Evolutionary conservation across 1,140 invertebrate species (phyloP), one percentile per base, ranked within the genome.

Genomic region (Eupristina koningsbergeri): DNA sequence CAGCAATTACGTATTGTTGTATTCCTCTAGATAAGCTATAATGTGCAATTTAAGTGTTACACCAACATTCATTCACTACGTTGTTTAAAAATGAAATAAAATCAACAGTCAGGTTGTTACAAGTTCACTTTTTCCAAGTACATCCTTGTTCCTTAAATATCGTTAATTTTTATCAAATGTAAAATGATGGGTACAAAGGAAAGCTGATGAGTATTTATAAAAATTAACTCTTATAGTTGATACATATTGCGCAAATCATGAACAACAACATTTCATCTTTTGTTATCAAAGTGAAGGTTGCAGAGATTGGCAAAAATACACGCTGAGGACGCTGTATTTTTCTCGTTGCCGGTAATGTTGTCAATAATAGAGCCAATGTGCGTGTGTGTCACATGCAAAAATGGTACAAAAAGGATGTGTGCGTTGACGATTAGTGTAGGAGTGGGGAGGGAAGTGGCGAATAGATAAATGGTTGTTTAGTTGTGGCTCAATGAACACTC

Each of bases 401-500:
- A 34, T 34, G 41, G 36, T 39, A 6, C 6, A 39, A 34, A 11
- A 2, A 15, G 19, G 19, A 6, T 36, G 22, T 39, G 8, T 71
- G 39, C 22, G 26, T n/a, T 41, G 67, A 36, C 17, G 67, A 13
- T 41, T 71, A 22, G 22, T 22, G 36, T 7, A 9, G 67, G 36
- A n/a, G 19, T 36, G 67, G 36, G 36, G 67, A 19, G 67, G 61
- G 36, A 41, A 71, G 36, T 71, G 67, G 36, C 67, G 67, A 71
- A 71, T 71, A 71, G 67, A 71, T 71, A 71, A 71, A 71, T 71
- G 67, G 36, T 71, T 71, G 67, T 71, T 71, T 71, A 41, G 67
- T 41, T n/a, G 67, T 71, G 36, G 67, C 67, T 71, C 67, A 11
- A 17, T 71, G 67, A 71, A 41, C n/a, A 7, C 67, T 71, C 67